Base-by-base conservation (phyloP, 2,888 invertebrate genomes). In the Pecten maximus region DNA sequence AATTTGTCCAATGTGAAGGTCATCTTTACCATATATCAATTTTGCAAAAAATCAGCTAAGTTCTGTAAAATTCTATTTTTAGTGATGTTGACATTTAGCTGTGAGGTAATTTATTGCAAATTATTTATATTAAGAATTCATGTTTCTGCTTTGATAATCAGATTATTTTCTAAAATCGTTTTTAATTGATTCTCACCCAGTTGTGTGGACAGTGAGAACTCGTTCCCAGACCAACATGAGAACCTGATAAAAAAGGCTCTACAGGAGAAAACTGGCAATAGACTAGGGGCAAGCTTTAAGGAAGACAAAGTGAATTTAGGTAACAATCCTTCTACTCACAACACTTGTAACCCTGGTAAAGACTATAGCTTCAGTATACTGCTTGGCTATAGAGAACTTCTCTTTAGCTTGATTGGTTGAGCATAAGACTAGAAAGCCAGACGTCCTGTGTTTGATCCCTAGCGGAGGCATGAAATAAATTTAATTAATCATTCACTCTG, bases 221-320 rank as follows among this genome's bases (percentile, higher is more conserved):
- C 99, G 96, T 99, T 98, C 95, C 98, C 98, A 96, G 98, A 98
- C 95, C 97, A 99, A n/a, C 99, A 99, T 96, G 99, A 99, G 96
- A 98, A 98, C 96, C 97, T 99, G 40, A 98, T 99, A 93, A 98
- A 98, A 94, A 98, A 98, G 88, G 40, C 90, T 0, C 35, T 48
- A 28, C 40, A 48, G 39, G 90, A 86, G 12, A 89, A 74, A 39
- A 88, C 89, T n/a, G 88, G 86, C 50, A 88, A 19, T 74, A 91
- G 89, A 89, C 89, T 89, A 39, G 91, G 91, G 0, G 89, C 87
- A n/a, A 86, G 92, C 74, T 74, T 74, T 35, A 74, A 74, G 28
- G 74, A 74, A 28, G 74, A 74, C 35, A 74, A 28, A 28, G 35
- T 74, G 10, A 74, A 74, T 74, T 28, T 74, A 74, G 74, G 74